Conservation (phyloP, 1,140 invertebrate species). For the Vollenhovia emeryi region DNA sequence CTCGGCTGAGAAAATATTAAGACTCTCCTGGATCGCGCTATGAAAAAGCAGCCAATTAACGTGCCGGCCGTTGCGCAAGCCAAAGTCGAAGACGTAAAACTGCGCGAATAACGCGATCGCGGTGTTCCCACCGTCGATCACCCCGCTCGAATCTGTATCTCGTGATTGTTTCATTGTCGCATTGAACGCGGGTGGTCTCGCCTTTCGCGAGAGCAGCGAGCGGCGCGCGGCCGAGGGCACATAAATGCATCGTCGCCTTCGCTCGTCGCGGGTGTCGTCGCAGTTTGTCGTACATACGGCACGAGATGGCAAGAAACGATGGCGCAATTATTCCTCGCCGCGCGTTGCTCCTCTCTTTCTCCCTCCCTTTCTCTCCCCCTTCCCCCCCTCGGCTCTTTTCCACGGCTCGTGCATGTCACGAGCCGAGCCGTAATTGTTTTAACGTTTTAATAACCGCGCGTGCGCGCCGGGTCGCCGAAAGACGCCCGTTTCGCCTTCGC, state of each 20-base stretch:
- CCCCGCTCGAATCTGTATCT: constrained; percentile 34
- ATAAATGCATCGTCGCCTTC: constrained; percentile 41
- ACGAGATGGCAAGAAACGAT: constrained; percentile 55
- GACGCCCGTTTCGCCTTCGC: background rate
- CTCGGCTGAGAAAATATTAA: background rate
- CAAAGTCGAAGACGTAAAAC: constrained; percentile 9
- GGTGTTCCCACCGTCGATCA: constrained; percentile 45
- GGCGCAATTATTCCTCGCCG: constrained; percentile 48
- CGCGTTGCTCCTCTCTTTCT: background rate
- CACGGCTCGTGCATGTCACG: constrained; percentile 40
- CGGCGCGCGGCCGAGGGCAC: background rate
- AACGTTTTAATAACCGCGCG: constrained; percentile 80
- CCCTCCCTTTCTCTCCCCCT: no score
- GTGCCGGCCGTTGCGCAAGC: constrained; percentile 25
- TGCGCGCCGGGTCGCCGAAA: constrained; percentile 47
- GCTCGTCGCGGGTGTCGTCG: constrained; percentile 43
- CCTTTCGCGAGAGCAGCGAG: constrained; percentile 51
- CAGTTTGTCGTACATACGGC: constrained; percentile 45
- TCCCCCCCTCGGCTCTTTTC: background rate
- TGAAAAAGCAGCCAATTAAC: constrained; percentile 29
- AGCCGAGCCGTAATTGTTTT: constrained; percentile 75
- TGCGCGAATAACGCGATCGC: constrained; percentile 40
- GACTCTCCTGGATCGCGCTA: background rate
- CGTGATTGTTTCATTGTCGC: constrained; percentile 59
- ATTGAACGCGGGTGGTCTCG: constrained; percentile 47